Evolutionary conservation across 2,888 invertebrate species (phyloP), one percentile per base, ranked within the genome.

Genomic region (Nudaria mundana): DNA sequence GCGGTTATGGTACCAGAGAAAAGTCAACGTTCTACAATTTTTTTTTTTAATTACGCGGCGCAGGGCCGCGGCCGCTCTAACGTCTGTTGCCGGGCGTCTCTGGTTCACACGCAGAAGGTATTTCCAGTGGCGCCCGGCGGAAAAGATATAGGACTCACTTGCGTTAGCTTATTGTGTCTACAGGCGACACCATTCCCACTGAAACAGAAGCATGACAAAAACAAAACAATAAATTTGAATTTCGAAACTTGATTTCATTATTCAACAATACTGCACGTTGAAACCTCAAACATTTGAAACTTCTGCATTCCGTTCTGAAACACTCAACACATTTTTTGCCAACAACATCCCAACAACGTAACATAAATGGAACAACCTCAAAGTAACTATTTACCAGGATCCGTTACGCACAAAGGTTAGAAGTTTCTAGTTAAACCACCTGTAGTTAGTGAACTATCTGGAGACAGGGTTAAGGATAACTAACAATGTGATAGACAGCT

Each of bases 351-450:
- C 30, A 40, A 48, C 40, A 43, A 20, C 39, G 11, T 36, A 63
- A 63, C 55, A 56, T 54, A 47, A 55, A 63, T 55, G 55, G 47
- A 55, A 55, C 56, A 32, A 43, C 43, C 44, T 48, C 34, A 37
- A 30, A 23, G 40, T 31, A 50, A 56, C 51, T 51, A 56, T 57
- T 55, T 39, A 43, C n/a, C 30, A 42, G 61, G 48, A 48, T 56
- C 41, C 49, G 52, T 57, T 48, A 53, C 47, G 40, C 45, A 59
- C 57, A 57, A 60, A 61, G 57, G 50, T 28, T 26, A 5, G 5
- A 40, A 35, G 34, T 25, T 30, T 35, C 5, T 20, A 35, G 24
- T 18, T 6, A 25, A 36, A 45, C 56, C 56, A 57, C 57, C 57
- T 57, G 57, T 51, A 55, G 60, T 57, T 43, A 5, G 6, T 6